Conservation (phyloP, 2,797 vertebrate genomes). For the Chrysocyon brachyurus region DNA sequence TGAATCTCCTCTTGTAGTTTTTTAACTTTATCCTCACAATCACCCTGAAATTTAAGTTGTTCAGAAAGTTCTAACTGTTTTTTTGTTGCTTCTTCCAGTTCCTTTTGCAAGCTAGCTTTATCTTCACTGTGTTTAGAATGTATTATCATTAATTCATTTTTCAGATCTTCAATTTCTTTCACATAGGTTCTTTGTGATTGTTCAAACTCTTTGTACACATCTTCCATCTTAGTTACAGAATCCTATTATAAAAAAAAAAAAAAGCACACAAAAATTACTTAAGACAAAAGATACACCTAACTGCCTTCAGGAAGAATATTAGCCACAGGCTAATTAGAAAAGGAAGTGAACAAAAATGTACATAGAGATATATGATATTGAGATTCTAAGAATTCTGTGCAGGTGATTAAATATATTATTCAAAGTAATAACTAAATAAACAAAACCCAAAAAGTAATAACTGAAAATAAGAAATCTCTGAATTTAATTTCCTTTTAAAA, state of each 20-base stretch:
- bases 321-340: neutral
- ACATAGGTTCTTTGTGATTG: slow-evolving; percentile 86
- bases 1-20: slow-evolving; percentile 87
- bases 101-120: slow-evolving; percentile 89
- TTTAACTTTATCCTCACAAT: slow-evolving; percentile 86
- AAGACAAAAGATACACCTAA: neutral
- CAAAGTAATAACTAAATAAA: slow-evolving; percentile 1
- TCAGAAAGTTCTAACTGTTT: slow-evolving; percentile 88
- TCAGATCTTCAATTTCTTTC: slow-evolving; percentile 89
- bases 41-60: slow-evolving; percentile 87
- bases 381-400: slow-evolving; percentile 5
- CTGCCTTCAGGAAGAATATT: neutral
- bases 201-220: slow-evolving; percentile 90
- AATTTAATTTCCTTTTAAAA: slow-evolving; percentile 60
- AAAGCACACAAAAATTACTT: slow-evolving; percentile 61
- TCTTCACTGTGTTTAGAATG: slow-evolving; percentile 90
- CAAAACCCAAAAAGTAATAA: neutral
- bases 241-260: slow-evolving; percentile 89
- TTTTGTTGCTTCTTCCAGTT: slow-evolving; percentile 88
- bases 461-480: neutral
- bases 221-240: slow-evolving; percentile 86
- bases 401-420: neutral
- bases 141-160: slow-evolving; percentile 88
- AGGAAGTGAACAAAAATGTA: slow-evolving; percentile 27
- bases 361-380: neutral